phyloP scores from a whole-genome alignment of 1,140 invertebrate genomes.

The Drosophila tsacasi region DNA sequence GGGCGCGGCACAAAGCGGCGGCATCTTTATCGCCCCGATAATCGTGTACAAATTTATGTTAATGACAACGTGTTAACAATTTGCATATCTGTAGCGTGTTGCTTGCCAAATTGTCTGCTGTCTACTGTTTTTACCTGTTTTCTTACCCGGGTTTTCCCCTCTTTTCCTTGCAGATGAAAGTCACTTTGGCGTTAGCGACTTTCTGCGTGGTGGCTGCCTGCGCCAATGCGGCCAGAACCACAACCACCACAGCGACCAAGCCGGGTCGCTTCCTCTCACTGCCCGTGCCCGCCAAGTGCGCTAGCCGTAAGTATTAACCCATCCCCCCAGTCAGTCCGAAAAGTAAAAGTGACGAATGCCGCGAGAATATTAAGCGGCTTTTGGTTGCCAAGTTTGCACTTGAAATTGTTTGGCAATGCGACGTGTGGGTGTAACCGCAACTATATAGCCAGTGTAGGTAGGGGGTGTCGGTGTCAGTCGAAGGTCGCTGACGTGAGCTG shows the following conservation, averaged over 20 bases:
- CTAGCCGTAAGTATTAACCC: slow-evolving; percentile 89
- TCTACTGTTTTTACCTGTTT: slow-evolving; percentile 11
- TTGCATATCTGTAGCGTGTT: slow-evolving; percentile 45
- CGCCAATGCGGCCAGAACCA: slow-evolving; percentile 80
- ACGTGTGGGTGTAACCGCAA: slow-evolving; percentile 65
- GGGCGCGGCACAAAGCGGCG: slow-evolving; percentile 41
- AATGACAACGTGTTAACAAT: slow-evolving; percentile 63
- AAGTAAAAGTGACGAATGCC: slow-evolving; percentile 72
- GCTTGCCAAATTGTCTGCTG: slow-evolving; percentile 32
- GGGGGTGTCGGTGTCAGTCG: slow-evolving; percentile 32
- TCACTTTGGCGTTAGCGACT: slow-evolving; percentile 84
- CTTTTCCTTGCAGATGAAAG: slow-evolving; percentile 78
- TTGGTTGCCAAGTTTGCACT: slow-evolving; percentile 74
- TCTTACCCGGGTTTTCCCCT: slow-evolving; percentile 14
- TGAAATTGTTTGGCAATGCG: slow-evolving; percentile 77
- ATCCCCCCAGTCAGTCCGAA: slow-evolving; percentile 21
- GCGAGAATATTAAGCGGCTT: slow-evolving; percentile 61
- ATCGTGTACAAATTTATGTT: slow-evolving; percentile 67
- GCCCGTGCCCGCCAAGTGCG: slow-evolving; percentile 92
- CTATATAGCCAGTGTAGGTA: not conserved
- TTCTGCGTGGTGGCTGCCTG: slow-evolving; percentile 83
- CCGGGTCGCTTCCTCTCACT: slow-evolving; percentile 91
- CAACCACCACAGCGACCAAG: slow-evolving; percentile 84
- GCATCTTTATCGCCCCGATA: slow-evolving; percentile 51
- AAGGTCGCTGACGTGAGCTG: slow-evolving; percentile 68